Conservation (phyloP, 1,140 invertebrate species). For the Bombus soroeensis region DNA sequence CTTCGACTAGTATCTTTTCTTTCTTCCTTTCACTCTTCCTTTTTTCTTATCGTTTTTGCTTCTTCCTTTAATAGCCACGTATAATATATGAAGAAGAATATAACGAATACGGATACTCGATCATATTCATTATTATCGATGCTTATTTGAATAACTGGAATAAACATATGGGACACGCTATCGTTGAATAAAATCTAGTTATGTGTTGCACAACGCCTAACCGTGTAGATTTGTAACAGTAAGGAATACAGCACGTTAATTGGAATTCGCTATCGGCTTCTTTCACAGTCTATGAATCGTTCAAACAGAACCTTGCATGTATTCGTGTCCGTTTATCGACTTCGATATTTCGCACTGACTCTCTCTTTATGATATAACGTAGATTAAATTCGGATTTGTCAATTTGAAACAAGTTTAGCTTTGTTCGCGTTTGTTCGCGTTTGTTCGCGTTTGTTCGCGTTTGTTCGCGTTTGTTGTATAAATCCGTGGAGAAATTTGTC, state of each 20-base stretch:
- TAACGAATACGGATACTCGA: background rate
- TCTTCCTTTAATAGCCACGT: background rate
- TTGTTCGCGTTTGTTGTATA: background rate
- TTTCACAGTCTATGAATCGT: background rate
- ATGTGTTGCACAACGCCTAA: background rate
- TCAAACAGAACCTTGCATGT: background rate
- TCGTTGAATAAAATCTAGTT: constrained; percentile 27
- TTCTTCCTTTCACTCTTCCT: too few species aligned
- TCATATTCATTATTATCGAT: constrained; percentile 14
- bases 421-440: background rate
- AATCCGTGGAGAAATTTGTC: too few species aligned
- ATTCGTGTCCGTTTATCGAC: background rate
- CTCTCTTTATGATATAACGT: background rate
- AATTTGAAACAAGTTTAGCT: too few species aligned
- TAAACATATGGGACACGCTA: background rate
- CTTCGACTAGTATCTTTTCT: background rate
- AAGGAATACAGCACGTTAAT: constrained; percentile 9
- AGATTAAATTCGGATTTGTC: background rate
- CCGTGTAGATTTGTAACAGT: background rate
- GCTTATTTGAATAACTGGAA: constrained; percentile 11
- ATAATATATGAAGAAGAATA: background rate
- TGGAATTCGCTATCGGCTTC: constrained; percentile 19
- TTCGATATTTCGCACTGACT: background rate
- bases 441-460: background rate
- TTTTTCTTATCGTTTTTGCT: background rate